A percentile compares a stretch with the other conserved stretches of the same genome.
Evolutionary conservation across 1,140 invertebrate genomes (phyloP).

Genomic region (Drosophila ohnishii): DNA sequence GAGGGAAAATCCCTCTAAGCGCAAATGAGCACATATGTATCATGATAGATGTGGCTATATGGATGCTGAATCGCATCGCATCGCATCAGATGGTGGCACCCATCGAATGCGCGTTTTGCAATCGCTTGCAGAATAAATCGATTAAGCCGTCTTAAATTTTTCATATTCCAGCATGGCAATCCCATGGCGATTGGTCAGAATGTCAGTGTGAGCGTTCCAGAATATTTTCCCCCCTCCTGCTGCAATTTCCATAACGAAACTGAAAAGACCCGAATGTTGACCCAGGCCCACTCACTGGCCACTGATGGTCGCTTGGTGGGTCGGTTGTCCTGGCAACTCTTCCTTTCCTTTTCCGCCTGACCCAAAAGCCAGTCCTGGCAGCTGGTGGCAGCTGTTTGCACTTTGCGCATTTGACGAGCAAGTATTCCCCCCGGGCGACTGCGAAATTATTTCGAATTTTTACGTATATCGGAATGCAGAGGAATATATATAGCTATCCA

Average conservation of each 20-base stretch:
- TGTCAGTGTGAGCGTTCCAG: slow-evolving; percentile 7
- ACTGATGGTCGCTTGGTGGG: background rate
- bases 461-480: background rate
- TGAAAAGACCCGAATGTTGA: slow-evolving; percentile 38
- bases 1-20: slow-evolving; percentile 24
- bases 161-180: slow-evolving; percentile 9
- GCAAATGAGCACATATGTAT: slow-evolving; percentile 8
- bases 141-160: slow-evolving; percentile 37
- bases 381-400: slow-evolving; percentile 24
- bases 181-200: slow-evolving; percentile 17
- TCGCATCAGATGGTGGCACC: background rate
- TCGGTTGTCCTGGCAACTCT: slow-evolving; percentile 17
- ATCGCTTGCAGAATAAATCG: slow-evolving; percentile 32
- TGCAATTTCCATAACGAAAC: slow-evolving; percentile 48
- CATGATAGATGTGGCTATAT: slow-evolving; percentile 14
- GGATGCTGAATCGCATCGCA: slow-evolving; percentile 1
- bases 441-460: slow-evolving; percentile 22
- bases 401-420: slow-evolving; percentile 39
- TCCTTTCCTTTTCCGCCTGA: slow-evolving; percentile 39
- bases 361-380: slow-evolving; percentile 25
- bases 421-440: slow-evolving; percentile 2
- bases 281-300: slow-evolving; percentile 5
- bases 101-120: slow-evolving; percentile 14
- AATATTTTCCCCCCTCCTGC: background rate
- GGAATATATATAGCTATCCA: background rate